Base-by-base conservation (phyloP, 2,797 vertebrate species). In the Buphagus erythrorhynchus region DNA sequence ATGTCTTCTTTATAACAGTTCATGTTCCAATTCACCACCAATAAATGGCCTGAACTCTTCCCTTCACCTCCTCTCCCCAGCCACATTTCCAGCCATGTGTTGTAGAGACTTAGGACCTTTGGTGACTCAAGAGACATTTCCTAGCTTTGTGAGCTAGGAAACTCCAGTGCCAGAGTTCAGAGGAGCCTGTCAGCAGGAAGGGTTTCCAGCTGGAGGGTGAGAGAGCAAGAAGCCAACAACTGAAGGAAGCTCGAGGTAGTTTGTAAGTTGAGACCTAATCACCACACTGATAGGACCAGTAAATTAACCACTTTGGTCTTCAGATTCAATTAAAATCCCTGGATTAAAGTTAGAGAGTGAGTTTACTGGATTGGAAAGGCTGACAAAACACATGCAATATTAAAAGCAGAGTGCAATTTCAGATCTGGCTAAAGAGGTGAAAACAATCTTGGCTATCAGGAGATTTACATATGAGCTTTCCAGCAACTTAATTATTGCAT, bases 81-180 rank as follows among this genome's bases (percentile, higher is more conserved):
- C 38, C 24, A 13, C 18, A 14, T 72, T 88, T 86, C 73, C 36
- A 96, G 75, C 19, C 79, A 36, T 9, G 58, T 46, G 29, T 1
- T 46, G 21, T 55, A 46, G 48, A 48, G 28, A 43, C 57, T 45
- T 12, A 7, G 29, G 42, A 80, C 33, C 18, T 59, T 33, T 36
- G 42, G 40, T 94, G 80, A 93, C 59, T 73, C 66, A 69, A 79
- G 88, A 94, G 90, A 86, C 82, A 76, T 90, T 95, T n/a, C n/a
- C n/a, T 55, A 91, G 71, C 86, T 91, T 82, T 29, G 42, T 0
- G 1, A 62, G 36, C 45, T 45, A 57, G 82, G 69, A 93, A 69
- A 43, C 2, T 0, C 42, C 48, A 46, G 49, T 40, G 43, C 51
- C 2, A 6, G 66, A 91, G 85, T 71, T 90, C 82, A 93, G 74